Base-by-base conservation (phyloP, 2,797 vertebrate genomes). In the Natrix natrix region DNA sequence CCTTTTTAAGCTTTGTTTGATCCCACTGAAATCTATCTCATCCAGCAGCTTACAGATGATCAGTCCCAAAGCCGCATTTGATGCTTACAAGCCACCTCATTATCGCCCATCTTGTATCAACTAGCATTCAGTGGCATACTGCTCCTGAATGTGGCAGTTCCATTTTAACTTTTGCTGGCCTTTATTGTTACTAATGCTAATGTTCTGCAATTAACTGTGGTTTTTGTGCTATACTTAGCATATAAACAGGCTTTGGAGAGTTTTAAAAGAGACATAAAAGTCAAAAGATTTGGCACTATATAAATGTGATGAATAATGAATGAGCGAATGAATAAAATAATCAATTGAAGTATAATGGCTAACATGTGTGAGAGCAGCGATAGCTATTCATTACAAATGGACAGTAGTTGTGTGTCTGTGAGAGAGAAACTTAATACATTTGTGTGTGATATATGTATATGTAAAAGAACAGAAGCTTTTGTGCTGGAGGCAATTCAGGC, bases 401-500 rank as follows among this genome's bases (percentile, higher is more conserved):
- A 83, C 74, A 83, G 37, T 43, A 83, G 74, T 78, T 20, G 54
- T 28, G 26, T 48, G 24, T 32, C 26, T 26, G 20, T 32, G 37
- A 2, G 24, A 54, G 52, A 86, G 86, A 78, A 74, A 93, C 61
- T 55, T 74, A 90, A 93, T 90, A 90, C 10, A 17, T 56, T 78
- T 7, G 17, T 22, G 28, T 87, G 57, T 2, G 56, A 69, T 57
- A 57, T 74, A 88, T 57, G 83, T 93, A 56, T 59, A 56, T 59
- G 90, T 26, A 86, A 93, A 83, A 26, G n/a, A 91, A 90, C 43
- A 91, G 92, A 54, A 88, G 90, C 89, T 93, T 93, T 93, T 69
- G 89, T 91, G 92, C 90, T 61, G 69, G 69, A 91, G 87, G 92
- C 92, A 59, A 83, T 91, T 91, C 66, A 88, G 87, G 90, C 92